Base-by-base conservation (phyloP, 2,113 vertebrate genomes). In the Semnopithecus entellus region DNA sequence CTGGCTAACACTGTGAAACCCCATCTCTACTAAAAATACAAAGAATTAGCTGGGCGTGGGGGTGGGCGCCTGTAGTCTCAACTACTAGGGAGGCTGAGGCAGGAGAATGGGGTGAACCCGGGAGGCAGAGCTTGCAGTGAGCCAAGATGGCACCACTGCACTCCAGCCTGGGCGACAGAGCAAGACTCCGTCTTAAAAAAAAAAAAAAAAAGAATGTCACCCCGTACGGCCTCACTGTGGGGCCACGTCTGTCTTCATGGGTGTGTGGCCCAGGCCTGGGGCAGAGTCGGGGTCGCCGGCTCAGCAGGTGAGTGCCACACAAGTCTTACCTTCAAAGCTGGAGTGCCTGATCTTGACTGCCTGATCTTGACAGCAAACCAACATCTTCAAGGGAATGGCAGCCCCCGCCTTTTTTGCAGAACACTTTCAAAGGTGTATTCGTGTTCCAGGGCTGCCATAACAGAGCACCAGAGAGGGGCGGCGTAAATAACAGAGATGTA, bases 261-360 rank as follows among this genome's bases (percentile, higher is more conserved):
- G 9, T 4, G 9, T 72, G 16, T 30, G 8, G 3, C 45, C 20
- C 0, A 0, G 32, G n/a, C 35, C 43, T 10, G 14, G 43, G 3
- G 0, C 45, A 18, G 22, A 13, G 35, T 2, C 0, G 0, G 12
- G 20, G 3, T 22, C 3, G 6, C 25, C 16, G 1, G 25, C 68
- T 12, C 6, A 4, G 35, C 17, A 20, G 66, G 14, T n/a, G 35
- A n/a, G 66, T n/a, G 35, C 81, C 6, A 6, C 57, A 7, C 6
- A 0, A 43, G 40, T 27, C 82, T 8, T 6, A 17, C 32, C 59
- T 18, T 30, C n/a, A 30, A 27, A 30, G 80, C 55, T 10, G 8
- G n/a, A 16, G 52, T n/a, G 9, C 43, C 1, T 20, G 3, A 1
- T 43, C n/a, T 22, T 11, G 83, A 8, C 4, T n/a, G 8, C 43